Conservation (phyloP, 2,888 invertebrate species). For the Cosmia pyralina region DNA sequence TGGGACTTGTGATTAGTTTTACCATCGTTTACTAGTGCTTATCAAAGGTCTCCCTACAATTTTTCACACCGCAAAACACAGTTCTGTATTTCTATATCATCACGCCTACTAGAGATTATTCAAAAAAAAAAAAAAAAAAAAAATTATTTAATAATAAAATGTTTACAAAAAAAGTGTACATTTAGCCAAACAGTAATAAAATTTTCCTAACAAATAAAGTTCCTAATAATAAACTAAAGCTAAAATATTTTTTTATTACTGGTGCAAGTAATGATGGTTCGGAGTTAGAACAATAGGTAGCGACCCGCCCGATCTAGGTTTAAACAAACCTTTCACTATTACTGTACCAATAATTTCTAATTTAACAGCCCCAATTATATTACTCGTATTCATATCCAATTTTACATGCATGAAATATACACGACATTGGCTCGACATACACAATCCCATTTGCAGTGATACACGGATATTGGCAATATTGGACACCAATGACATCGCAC, state of each 20-base stretch:
- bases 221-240: no score
- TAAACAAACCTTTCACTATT: no score
- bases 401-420: constrained; percentile 7
- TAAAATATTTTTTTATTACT: no score
- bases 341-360: background rate
- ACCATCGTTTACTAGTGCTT: background rate
- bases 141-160: no score
- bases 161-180: no score
- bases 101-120: background rate
- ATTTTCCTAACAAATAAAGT: no score
- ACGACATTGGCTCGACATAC: constrained; percentile 18
- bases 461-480: constrained; percentile 62
- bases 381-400: constrained; percentile 10
- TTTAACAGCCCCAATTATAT: background rate
- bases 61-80: background rate
- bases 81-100: background rate
- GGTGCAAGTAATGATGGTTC: no score
- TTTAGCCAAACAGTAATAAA: no score
- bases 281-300: no score
- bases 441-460: constrained; percentile 42
- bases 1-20: background rate
- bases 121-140: no score
- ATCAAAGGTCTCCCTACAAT: background rate
- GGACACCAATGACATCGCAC: constrained; percentile 26
- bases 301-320: no score